Percentiles rank a stretch among this genome's conserved stretches.
These are phyloP conservation scores for Labia minor DNA, from an alignment of 2,888 invertebrate species.

Conservation along the genomic window DNA sequence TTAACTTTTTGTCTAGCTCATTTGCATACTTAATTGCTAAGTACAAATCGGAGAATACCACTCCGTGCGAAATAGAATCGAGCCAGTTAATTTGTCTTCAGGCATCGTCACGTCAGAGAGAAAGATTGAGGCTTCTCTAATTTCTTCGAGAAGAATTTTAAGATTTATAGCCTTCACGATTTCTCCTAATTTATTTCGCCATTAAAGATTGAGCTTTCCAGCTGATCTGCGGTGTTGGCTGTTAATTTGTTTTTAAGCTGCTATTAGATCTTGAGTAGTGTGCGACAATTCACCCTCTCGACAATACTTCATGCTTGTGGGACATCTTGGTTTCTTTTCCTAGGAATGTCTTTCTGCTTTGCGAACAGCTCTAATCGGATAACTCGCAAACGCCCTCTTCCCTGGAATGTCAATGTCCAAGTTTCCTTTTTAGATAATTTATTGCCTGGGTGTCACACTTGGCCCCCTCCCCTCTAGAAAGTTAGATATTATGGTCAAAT, in stretches of 20 bases:
- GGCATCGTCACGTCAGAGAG: not conserved
- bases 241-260: constrained; percentile 8
- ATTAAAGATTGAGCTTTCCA: constrained; percentile 8
- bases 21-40: too few relatives aligned
- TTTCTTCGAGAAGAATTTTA: not conserved
- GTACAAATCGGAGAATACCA: too few relatives aligned
- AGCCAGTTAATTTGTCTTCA: constrained; percentile 2
- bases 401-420: too few relatives aligned
- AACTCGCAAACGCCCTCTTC: too few relatives aligned
- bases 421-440: too few relatives aligned
- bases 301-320: not conserved
- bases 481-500: too few relatives aligned
- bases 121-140: not conserved
- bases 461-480: too few relatives aligned
- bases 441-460: too few relatives aligned
- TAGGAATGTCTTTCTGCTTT: not conserved
- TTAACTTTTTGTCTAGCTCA: too few relatives aligned
- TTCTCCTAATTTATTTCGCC: constrained; percentile 13
- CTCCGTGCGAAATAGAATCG: too few relatives aligned
- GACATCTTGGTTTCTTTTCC: not conserved
- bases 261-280: not conserved
- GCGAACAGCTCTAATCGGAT: too few relatives aligned
- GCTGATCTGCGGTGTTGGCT: constrained; percentile 5
- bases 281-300: not conserved
- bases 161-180: constrained; percentile 13